Evolutionary conservation across 2,797 vertebrate genomes (phyloP).

Genomic region (Mus spretus): DNA sequence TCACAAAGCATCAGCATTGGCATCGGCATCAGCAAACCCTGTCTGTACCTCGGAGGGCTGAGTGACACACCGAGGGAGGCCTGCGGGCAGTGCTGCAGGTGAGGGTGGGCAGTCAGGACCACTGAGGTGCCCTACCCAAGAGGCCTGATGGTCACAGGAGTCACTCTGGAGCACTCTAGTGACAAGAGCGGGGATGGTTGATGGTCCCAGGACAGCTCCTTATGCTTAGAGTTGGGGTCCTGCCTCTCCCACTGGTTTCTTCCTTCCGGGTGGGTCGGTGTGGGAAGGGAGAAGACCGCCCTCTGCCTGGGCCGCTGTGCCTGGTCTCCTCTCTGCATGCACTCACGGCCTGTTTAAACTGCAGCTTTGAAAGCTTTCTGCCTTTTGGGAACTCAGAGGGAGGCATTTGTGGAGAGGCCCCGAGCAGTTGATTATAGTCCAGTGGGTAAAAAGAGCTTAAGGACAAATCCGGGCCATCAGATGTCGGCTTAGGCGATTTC

Average conservation of each 20-base stretch:
- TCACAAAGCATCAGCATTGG: too few species aligned
- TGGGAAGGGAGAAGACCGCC: not conserved
- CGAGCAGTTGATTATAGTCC: constrained; percentile 84
- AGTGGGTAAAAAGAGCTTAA: constrained; percentile 87
- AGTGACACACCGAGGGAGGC: not conserved
- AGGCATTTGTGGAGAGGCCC: constrained; percentile 81
- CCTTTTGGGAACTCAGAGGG: constrained; percentile 69
- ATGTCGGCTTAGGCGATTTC: constrained; percentile 83
- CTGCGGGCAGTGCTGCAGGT: not conserved
- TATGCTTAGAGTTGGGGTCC: not conserved
- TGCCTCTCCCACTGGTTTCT: constrained; percentile 77
- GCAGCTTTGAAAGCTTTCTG: constrained; percentile 72
- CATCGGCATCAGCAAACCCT: too few species aligned
- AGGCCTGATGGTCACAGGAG: not conserved
- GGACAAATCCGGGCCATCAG: constrained; percentile 86
- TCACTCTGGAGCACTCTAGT: not conserved
- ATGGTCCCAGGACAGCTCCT: not conserved
- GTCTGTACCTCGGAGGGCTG: not conserved
- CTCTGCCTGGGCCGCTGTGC: not conserved
- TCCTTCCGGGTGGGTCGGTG: not conserved
- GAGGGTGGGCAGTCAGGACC: not conserved
- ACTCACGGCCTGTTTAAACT: constrained; percentile 60
- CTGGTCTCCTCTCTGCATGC: not conserved
- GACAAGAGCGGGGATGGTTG: not conserved
- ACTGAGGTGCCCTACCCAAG: not conserved